Evolutionary conservation across 2,113 vertebrate species (phyloP).

Genomic region (Thinocorus orbignyianus): DNA sequence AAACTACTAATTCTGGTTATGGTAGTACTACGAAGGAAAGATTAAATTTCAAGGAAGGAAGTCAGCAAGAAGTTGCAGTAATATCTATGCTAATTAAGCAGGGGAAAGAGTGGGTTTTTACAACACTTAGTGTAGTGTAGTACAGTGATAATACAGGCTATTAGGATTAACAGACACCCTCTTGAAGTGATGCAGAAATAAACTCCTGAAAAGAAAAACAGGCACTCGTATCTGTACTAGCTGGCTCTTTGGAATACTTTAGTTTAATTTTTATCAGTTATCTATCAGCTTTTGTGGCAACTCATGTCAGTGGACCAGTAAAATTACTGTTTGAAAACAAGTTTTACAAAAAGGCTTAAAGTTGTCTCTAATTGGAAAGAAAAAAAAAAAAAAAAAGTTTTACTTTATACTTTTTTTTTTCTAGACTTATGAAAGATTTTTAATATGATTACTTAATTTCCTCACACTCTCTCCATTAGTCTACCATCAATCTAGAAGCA

Average conservation of each 20-base stretch:
- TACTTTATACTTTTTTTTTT: neutral
- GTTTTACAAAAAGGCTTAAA: neutral
- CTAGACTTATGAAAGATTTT: neutral
- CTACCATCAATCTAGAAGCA: neutral
- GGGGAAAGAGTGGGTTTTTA: accelerated
- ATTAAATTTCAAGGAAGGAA: neutral
- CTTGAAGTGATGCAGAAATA: neutral
- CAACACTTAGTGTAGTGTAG: neutral
- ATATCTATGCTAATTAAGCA: neutral
- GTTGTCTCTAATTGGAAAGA: neutral
- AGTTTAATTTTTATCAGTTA: neutral
- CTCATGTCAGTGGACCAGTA: neutral
- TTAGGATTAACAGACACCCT: neutral
- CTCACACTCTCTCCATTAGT: neutral
- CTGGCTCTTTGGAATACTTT: neutral
- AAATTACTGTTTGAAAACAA: neutral
- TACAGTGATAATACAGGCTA: neutral
- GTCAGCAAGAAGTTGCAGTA: neutral
- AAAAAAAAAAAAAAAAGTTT: neutral
- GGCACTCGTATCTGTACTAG: neutral
- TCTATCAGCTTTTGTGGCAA: neutral
- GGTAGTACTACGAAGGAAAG: neutral
- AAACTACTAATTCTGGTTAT: neutral
- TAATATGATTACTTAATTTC: neutral
- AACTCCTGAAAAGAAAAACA: neutral